Conservation (phyloP, 2,113 vertebrate genomes). For the Coptodon bakossiorum region DNA sequence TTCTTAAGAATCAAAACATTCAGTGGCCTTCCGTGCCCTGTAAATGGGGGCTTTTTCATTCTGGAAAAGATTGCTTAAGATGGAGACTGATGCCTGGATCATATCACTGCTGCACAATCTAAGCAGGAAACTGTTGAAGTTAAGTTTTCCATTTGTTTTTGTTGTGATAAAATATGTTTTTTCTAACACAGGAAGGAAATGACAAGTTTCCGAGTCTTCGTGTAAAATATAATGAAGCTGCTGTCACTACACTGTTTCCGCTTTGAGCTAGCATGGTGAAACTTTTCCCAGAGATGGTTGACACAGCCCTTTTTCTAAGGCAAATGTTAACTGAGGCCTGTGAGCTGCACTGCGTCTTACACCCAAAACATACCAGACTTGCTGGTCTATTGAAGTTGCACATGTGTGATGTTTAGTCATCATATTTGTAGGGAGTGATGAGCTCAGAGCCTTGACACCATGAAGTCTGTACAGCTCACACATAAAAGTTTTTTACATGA, state of each 20-base stretch:
- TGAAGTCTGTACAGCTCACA: accelerated
- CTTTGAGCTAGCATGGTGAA: background rate
- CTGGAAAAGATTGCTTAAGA: background rate
- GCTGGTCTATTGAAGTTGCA: background rate
- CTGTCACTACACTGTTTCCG: accelerated
- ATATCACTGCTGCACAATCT: background rate
- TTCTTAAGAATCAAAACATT: background rate
- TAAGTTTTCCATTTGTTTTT: background rate
- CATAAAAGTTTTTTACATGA: background rate
- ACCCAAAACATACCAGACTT: accelerated
- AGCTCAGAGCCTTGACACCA: accelerated
- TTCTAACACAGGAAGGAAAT: background rate
- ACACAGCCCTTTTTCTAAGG: accelerated
- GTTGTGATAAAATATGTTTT: background rate
- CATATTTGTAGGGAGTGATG: background rate
- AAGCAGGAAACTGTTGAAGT: background rate
- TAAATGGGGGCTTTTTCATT: background rate
- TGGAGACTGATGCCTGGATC: background rate
- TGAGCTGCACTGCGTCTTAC: background rate
- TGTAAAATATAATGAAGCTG: background rate
- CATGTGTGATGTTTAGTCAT: background rate
- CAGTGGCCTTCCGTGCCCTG: background rate
- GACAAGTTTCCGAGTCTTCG: accelerated
- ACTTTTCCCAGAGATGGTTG: background rate
- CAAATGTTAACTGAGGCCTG: background rate